Base-by-base conservation (phyloP, 1,140 invertebrate species). In the Araneus ventricosus region DNA sequence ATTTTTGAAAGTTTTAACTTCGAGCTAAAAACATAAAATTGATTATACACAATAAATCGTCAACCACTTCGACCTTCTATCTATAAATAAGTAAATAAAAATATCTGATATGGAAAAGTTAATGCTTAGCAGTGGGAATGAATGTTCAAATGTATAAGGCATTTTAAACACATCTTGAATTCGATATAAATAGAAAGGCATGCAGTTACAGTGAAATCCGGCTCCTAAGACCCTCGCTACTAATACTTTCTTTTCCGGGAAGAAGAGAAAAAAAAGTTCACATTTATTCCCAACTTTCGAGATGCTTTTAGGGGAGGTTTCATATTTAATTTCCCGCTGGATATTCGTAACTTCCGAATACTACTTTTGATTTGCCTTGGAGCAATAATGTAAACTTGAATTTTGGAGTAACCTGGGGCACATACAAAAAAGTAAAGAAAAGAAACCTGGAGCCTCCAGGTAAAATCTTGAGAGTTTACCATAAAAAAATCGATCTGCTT, bases 301-400 rank as follows among this genome's bases (percentile, higher is more conserved):
- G 30, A 2, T 4, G 4, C 24, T 63, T 85, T 52, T 30, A n/a
- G 52, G 14, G 30, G n/a, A 57, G 34, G 84, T 86, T 61, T 86
- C 45, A 34, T 86, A 45, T 45, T 86, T 86, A 86, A 86, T 86
- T 86, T 86, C 84, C 84, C 84, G 20, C 52, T 86, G 30, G 84
- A 86, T 86, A 45, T 86, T 86, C 41, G 45, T 37, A 37, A 34
- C 84, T 14, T 22, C 17, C 52, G 57, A 37, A 30, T 61, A 86
- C 57, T n/a, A 86, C 52, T 86, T 86, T 61, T 61, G 84, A 86
- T 86, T 41, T 57, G 57, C 84, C 84, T 30, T 86, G 14, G 30
- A 61, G 84, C 57, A 59, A 61, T 22, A 86, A 86, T 61, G 27
- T 52, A 45, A 82, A 52, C 39, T 41, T 52, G 80, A 82, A 75